These are phyloP conservation scores for Psittacula derbiana DNA, from an alignment of 2,797 vertebrate genomes.

Conservation along the genomic window DNA sequence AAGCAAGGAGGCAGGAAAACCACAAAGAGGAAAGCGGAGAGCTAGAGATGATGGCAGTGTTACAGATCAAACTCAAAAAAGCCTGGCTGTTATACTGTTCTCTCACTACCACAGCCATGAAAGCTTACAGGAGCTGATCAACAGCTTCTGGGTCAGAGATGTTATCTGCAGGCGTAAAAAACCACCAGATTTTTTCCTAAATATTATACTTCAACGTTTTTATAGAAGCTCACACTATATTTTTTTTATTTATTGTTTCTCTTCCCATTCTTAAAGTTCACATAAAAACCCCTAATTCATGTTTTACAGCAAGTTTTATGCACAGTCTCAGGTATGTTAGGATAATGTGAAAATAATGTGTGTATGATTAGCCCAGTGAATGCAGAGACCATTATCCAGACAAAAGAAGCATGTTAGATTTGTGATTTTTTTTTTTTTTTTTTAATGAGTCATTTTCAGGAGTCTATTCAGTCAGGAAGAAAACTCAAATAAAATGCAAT, in stretches of 20 bases:
- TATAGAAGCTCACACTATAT: neutral
- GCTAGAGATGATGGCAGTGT: neutral
- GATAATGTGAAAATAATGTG: neutral
- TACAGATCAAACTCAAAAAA: neutral
- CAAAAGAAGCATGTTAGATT: neutral
- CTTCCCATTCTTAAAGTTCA: neutral
- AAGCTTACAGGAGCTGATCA: neutral
- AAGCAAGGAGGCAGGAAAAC: neutral
- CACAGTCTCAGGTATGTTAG: neutral
- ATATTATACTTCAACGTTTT: neutral
- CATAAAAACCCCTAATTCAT: neutral
- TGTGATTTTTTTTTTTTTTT: neutral
- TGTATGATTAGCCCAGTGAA: neutral
- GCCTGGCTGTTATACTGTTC: neutral
- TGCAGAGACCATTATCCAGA: neutral
- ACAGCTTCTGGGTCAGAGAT: neutral
- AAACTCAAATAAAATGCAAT: neutral
- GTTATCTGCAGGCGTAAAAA: neutral
- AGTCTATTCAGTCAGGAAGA: neutral
- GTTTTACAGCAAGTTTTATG: neutral
- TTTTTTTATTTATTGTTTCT: neutral
- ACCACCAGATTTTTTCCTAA: neutral
- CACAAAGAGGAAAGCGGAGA: neutral
- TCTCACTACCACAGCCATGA: neutral
- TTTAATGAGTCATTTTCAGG: neutral